Conservation (phyloP, 1,140 invertebrate species). For the Kradibia gibbosae region DNA sequence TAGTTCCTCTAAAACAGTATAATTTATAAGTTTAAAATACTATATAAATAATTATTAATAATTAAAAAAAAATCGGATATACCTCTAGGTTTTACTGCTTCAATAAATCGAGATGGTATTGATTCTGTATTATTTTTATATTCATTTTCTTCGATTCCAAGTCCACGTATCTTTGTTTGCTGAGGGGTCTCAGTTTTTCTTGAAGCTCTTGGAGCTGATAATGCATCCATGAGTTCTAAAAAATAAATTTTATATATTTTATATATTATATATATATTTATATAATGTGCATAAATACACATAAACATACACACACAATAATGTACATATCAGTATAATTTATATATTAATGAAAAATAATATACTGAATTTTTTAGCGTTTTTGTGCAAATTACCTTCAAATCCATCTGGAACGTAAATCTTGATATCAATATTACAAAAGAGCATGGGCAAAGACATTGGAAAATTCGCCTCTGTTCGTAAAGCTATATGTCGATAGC, state of each 20-base stretch:
- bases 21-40: conserved; percentile 48
- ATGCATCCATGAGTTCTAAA: conserved; percentile 95
- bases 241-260: conserved; percentile 37
- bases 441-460: conserved; percentile 98
- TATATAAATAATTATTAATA: background rate
- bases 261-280: conserved; percentile 1
- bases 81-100: conserved; percentile 64
- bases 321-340: too few relatives aligned
- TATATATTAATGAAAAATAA: too few relatives aligned
- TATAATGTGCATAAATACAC: too few relatives aligned
- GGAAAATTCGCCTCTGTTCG: conserved; percentile 99
- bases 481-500: conserved; percentile 97
- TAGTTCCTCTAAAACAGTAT: conserved; percentile 73
- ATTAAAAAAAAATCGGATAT: conserved; percentile 14
- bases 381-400: conserved; percentile 78
- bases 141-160: conserved; percentile 69
- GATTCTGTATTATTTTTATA: conserved; percentile 63
- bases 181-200: conserved; percentile 65
- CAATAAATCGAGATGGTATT: conserved; percentile 61
- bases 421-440: conserved; percentile 99
- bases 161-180: conserved; percentile 66
- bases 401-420: conserved; percentile 99
- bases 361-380: background rate
- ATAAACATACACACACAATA: too few relatives aligned
- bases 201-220: conserved; percentile 96